These are phyloP conservation scores for Nudaria mundana DNA, from an alignment of 2,888 invertebrate genomes.

Conservation along the genomic window DNA sequence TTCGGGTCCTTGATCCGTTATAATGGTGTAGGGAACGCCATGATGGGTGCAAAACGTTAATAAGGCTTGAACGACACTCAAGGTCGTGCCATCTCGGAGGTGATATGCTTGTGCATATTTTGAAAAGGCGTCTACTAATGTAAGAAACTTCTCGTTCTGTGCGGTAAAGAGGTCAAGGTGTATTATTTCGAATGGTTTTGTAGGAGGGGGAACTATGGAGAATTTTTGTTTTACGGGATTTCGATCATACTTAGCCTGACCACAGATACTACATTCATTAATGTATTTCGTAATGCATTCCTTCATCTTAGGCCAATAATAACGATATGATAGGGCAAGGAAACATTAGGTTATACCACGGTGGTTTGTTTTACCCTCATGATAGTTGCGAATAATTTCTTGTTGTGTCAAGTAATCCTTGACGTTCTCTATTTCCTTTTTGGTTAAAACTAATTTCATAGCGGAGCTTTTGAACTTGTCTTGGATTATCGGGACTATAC, in stretches of 20 bases:
- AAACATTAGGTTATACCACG: not conserved
- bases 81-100: constrained; percentile 17
- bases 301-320: not conserved
- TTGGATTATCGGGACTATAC: not conserved
- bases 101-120: constrained; percentile 24
- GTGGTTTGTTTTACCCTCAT: not conserved
- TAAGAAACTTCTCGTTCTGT: constrained; percentile 19
- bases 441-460: not conserved
- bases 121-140: constrained; percentile 13
- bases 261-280: not conserved
- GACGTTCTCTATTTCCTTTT: not conserved
- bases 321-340: not conserved
- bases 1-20: constrained; percentile 21
- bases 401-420: not conserved
- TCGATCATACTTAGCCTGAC: not conserved
- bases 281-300: not conserved
- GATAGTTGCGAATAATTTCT: not conserved
- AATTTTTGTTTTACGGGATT: not conserved
- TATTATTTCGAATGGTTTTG: not conserved
- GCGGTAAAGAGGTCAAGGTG: constrained; percentile 18
- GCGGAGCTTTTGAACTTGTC: not conserved
- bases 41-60: constrained; percentile 19
- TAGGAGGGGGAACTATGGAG: too few species aligned
- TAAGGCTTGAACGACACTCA: constrained; percentile 20
- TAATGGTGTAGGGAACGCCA: constrained; percentile 12